A percentile compares a stretch with the other conserved stretches of the same genome.
Conservation (phyloP, 2,797 vertebrate genomes). For the Phylloscopus collybita region DNA sequence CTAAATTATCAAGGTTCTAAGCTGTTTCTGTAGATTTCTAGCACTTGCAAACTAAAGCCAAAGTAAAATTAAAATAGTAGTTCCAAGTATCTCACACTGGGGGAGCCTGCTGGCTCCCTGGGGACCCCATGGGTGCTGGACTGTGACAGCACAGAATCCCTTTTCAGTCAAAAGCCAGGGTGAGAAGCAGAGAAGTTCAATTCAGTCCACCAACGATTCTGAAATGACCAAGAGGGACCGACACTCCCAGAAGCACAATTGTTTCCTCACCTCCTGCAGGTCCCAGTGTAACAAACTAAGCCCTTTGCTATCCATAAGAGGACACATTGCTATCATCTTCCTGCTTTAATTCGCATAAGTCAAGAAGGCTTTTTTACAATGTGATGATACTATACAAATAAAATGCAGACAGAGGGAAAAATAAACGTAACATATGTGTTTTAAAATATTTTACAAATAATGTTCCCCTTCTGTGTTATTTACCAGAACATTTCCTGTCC, state of each 20-base stretch:
- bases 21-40: not conserved
- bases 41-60: not conserved
- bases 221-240: not conserved
- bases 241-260: not conserved
- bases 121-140: not conserved
- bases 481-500: not conserved
- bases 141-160: not conserved
- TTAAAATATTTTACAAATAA: constrained; percentile 5
- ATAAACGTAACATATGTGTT: not conserved
- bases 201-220: not conserved
- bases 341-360: not conserved
- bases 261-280: not conserved
- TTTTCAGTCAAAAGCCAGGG: not conserved
- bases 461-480: not conserved
- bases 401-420: not conserved
- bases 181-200: not conserved
- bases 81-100: not conserved
- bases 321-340: not conserved
- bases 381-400: not conserved
- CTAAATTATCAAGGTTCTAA: not conserved
- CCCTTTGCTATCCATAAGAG: not conserved
- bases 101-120: not conserved
- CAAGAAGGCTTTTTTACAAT: not conserved
- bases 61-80: not conserved
- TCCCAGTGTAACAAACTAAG: not conserved